phyloP scores from a whole-genome alignment of 2,113 vertebrate genomes.

The Gallinago undulata region DNA sequence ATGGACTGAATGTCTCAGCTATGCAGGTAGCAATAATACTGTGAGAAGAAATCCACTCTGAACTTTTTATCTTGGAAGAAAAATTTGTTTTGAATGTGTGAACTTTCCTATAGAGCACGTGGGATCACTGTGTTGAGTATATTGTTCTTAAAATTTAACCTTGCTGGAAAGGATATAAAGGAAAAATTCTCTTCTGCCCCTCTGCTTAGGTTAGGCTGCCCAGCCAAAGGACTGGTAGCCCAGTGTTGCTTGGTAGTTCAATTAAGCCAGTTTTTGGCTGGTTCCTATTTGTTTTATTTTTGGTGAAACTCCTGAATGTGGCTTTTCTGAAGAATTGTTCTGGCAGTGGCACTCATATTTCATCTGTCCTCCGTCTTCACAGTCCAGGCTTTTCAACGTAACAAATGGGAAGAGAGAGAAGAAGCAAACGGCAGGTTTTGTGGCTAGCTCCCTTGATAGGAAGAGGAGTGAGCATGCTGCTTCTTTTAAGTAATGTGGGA shows the following conservation, averaged over 20 bases:
- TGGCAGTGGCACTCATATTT: background rate
- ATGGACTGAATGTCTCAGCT: background rate
- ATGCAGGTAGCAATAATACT: background rate
- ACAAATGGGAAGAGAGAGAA: background rate
- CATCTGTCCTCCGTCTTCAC: background rate
- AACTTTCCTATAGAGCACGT: background rate
- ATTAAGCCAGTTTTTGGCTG: background rate
- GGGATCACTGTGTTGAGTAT: background rate
- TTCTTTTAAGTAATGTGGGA: background rate
- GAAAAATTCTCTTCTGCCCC: background rate
- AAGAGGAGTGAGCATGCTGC: background rate
- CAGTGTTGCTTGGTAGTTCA: background rate
- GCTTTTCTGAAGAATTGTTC: background rate
- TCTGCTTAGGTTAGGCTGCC: background rate
- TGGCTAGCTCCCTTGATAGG: background rate
- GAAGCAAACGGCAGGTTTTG: background rate
- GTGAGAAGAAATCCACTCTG: background rate
- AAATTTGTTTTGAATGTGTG: background rate
- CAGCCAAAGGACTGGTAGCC: background rate
- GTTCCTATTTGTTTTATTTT: background rate
- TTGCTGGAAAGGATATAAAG: background rate
- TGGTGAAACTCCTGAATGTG: background rate
- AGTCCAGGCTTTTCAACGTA: background rate
- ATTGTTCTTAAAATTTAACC: background rate
- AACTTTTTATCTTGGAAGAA: background rate